A percentile compares a stretch with the other conserved stretches of the same genome.
Conservation (phyloP, 2,113 vertebrate species). For the Kryptolebias marmoratus region DNA sequence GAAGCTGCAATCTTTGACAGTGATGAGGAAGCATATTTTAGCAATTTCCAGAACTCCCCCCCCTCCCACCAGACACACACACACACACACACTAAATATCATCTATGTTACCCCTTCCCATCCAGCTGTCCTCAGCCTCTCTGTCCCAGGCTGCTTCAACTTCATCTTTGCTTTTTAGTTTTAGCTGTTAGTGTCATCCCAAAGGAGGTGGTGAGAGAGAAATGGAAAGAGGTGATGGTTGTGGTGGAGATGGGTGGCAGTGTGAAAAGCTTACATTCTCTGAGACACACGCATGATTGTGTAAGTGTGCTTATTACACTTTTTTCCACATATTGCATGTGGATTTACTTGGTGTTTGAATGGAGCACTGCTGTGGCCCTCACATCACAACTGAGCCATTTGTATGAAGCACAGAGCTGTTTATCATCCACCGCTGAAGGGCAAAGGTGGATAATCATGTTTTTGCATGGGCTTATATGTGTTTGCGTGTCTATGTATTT, state of each 20-base stretch:
- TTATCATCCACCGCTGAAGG: not conserved
- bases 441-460: too few species aligned
- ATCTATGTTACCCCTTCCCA: not conserved
- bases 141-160: slow-evolving; percentile 10
- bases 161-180: slow-evolving; percentile 35
- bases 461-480: too few species aligned
- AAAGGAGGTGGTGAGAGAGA: slow-evolving; percentile 33
- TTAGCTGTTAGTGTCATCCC: slow-evolving; percentile 47
- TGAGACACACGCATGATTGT: slow-evolving; percentile 21
- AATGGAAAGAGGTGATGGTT: slow-evolving; percentile 14
- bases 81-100: too few species aligned
- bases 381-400: slow-evolving; percentile 26
- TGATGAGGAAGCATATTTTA: not conserved
- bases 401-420: slow-evolving; percentile 8
- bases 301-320: slow-evolving; percentile 37
- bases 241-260: slow-evolving; percentile 30
- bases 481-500: too few species aligned
- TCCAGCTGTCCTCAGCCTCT: slow-evolving; percentile 5
- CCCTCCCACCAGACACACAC: not conserved
- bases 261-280: slow-evolving; percentile 66
- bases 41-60: not conserved
- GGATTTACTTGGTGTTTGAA: slow-evolving; percentile 38
- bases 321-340: slow-evolving; percentile 30
- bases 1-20: not conserved
- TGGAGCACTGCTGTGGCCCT: slow-evolving; percentile 53